Percentiles rank a stretch among this genome's conserved stretches.
These are phyloP conservation scores for Hyalella azteca DNA, from an alignment of 2,888 invertebrate species.

Conservation along the genomic window DNA sequence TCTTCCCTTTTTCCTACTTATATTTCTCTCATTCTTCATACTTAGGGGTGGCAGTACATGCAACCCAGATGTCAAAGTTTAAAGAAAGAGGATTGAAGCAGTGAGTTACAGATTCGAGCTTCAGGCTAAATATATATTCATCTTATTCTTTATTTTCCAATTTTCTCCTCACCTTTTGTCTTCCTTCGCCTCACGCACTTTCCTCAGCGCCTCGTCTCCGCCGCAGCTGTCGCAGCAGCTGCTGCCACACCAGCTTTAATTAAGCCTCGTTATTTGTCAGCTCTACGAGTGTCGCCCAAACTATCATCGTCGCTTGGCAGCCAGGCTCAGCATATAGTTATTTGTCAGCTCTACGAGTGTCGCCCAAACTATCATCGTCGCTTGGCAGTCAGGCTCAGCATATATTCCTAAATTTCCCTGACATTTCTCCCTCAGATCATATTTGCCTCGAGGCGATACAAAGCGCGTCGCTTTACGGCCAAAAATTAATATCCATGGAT, in stretches of 20 bases:
- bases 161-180: not conserved
- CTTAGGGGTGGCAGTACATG: no score
- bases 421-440: not conserved
- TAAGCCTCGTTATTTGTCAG: slow-evolving; percentile 20
- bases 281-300: slow-evolving; percentile 15
- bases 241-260: slow-evolving; percentile 27
- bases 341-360: slow-evolving; percentile 24
- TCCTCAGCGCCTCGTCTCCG: not conserved
- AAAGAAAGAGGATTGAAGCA: no score
- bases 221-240: slow-evolving; percentile 23
- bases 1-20: no score
- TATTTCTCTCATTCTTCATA: no score
- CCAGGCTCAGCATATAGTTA: not conserved
- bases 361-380: slow-evolving; percentile 14
- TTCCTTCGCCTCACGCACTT: not conserved
- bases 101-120: no score
- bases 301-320: not conserved
- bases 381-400: not conserved
- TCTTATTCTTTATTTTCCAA: not conserved
- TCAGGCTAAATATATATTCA: no score
- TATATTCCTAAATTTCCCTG: not conserved
- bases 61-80: no score
- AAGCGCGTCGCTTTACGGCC: no score
- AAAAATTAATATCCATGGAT: no score
- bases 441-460: not conserved